phyloP scores from a whole-genome alignment of 2,113 vertebrate genomes.

The Pseudolaguvia tuberculata region DNA sequence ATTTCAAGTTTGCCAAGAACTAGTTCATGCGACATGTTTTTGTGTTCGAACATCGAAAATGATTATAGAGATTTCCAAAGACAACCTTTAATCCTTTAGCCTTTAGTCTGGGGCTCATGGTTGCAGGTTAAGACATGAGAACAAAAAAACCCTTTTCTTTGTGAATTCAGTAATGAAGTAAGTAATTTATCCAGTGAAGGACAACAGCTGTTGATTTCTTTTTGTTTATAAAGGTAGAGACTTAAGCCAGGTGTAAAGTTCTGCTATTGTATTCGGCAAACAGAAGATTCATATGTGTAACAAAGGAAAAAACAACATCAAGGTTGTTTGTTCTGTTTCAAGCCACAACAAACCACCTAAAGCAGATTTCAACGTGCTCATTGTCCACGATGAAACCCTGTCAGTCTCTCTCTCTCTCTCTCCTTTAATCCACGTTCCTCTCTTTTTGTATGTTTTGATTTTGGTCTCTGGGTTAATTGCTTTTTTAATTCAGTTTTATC shows the following conservation, averaged over 20 bases:
- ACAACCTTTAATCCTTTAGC: neutral
- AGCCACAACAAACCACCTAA: neutral
- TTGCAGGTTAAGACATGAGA: slow-evolving; percentile 12
- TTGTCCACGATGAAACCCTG: neutral
- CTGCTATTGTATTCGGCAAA: neutral
- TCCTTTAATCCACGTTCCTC: neutral
- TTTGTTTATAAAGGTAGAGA: neutral
- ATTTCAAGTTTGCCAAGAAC: neutral
- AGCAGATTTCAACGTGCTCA: no score
- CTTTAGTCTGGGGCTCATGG: neutral
- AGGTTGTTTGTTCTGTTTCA: neutral
- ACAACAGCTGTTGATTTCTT: neutral
- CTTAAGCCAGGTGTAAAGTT: neutral
- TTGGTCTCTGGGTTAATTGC: neutral
- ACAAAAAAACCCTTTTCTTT: neutral
- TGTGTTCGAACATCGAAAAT: slow-evolving; percentile 7
- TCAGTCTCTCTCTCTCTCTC: neutral
- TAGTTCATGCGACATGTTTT: neutral
- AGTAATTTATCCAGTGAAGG: neutral
- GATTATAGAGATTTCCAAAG: slow-evolving; percentile 10
- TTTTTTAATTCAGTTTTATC: neutral
- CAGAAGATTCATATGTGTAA: neutral
- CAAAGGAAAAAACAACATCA: neutral
- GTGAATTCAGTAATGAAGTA: neutral
- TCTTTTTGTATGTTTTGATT: neutral